phyloP scores from a whole-genome alignment of 2,888 invertebrate species.

The Periphyllus acericola region DNA sequence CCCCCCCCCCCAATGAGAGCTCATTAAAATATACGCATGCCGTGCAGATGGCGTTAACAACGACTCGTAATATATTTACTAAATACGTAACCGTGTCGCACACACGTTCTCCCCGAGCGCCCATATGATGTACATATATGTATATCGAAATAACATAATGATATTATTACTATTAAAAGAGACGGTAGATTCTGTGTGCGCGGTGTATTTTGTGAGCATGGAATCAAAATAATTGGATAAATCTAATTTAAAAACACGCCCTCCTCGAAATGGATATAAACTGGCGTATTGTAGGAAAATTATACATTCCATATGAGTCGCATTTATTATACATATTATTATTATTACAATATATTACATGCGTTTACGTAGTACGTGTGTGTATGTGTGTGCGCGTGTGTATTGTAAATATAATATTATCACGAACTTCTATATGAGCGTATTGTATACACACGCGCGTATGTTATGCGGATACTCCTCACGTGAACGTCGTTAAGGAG shows the following conservation, averaged over 20 bases:
- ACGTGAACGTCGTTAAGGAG: no score
- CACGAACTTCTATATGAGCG: neutral
- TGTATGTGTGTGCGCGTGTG: neutral
- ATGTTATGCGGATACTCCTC: no score
- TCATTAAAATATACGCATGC: no score
- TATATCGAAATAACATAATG: neutral
- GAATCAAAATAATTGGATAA: slow-evolving; percentile 27
- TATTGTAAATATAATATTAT: neutral
- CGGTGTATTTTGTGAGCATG: neutral
- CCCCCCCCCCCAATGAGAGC: no score
- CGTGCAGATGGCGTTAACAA: neutral
- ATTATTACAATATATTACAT: neutral
- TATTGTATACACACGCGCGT: neutral
- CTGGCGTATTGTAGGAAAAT: neutral
- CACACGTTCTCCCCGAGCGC: no score
- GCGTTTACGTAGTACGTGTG: no score
- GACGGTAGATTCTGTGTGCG: neutral
- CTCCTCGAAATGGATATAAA: neutral
- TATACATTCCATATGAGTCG: neutral
- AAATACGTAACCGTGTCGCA: no score
- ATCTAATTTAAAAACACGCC: slow-evolving; percentile 13
- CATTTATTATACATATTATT: neutral
- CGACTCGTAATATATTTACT: neutral
- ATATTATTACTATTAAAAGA: neutral
- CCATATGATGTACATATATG: neutral